These are phyloP conservation scores for Neopelma chrysocephalum DNA, from an alignment of 2,797 vertebrate genomes.

Conservation along the genomic window DNA sequence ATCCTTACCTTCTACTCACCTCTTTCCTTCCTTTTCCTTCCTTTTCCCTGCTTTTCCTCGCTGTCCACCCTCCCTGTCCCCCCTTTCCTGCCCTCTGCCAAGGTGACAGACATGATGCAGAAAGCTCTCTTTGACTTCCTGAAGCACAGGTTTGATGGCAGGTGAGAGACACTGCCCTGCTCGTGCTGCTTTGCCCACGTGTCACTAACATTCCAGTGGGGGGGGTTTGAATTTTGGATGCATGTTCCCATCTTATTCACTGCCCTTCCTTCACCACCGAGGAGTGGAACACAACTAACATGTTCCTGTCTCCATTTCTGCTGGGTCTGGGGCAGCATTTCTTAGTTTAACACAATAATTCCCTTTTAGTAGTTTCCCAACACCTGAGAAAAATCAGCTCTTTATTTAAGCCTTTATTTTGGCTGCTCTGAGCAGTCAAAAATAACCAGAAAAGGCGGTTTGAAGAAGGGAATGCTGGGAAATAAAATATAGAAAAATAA, in stretches of 20 bases:
- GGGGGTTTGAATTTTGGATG: neutral
- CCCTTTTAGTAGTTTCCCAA: neutral
- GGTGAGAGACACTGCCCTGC: slow-evolving; percentile 84
- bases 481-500: neutral
- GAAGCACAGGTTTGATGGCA: slow-evolving; percentile 99
- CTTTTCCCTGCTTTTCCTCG: slow-evolving; percentile 67
- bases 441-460: neutral
- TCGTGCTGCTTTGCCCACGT: slow-evolving; percentile 10
- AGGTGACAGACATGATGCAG: slow-evolving; percentile 99
- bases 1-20: slow-evolving; percentile 36
- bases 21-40: slow-evolving; percentile 44
- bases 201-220: neutral
- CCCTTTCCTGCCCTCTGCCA: slow-evolving; percentile 68
- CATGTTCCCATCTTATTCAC: neutral
- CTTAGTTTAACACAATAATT: neutral
- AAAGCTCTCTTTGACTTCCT: slow-evolving; percentile 99
- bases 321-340: neutral
- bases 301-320: neutral
- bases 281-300: neutral
- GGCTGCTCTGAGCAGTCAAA: neutral
- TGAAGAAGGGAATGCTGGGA: neutral
- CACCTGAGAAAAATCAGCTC: neutral
- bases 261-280: neutral
- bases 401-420: neutral
- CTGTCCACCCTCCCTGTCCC: slow-evolving; percentile 59